Percentiles rank a stretch among this genome's conserved stretches.
These are phyloP conservation scores for Isichthys henryi DNA, from an alignment of 2,113 vertebrate species.

Conservation along the genomic window DNA sequence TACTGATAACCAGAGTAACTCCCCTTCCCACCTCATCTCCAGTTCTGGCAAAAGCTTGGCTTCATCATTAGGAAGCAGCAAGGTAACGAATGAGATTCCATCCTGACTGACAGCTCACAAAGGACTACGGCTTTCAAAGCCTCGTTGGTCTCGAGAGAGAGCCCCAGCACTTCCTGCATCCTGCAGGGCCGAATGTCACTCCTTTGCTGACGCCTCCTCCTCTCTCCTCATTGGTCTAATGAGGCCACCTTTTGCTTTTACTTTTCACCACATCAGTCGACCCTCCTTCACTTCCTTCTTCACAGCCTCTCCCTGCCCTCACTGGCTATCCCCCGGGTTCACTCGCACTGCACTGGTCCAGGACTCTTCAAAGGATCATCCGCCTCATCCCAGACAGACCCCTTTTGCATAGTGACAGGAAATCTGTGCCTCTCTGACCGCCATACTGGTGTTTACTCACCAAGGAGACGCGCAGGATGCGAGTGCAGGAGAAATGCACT, in stretches of 20 bases:
- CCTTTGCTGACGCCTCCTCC: not conserved
- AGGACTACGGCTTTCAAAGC: not conserved
- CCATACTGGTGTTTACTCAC: not conserved
- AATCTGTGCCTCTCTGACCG: not conserved
- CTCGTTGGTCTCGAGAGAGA: not conserved
- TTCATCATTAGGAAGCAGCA: not conserved
- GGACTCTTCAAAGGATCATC: not conserved
- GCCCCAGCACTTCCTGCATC: not conserved
- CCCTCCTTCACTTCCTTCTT: not conserved
- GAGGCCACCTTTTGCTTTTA: not conserved
- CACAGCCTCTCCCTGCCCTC: not conserved
- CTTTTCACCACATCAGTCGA: not conserved
- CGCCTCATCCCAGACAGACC: not conserved
- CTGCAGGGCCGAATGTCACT: not conserved
- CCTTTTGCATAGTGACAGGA: not conserved
- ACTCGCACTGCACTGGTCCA: not conserved
- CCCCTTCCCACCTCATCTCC: not conserved
- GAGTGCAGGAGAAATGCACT: not conserved
- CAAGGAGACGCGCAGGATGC: not conserved
- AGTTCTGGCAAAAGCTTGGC: not conserved
- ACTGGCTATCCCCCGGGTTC: not conserved
- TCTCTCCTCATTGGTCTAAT: not conserved
- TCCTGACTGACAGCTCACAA: not conserved
- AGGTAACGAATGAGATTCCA: not conserved
- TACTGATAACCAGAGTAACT: not conserved